Percentiles rank a stretch among this genome's conserved stretches.
These are phyloP conservation scores for Hemiscyllium ocellatum DNA, from an alignment of 2,113 vertebrate species.

Conservation along the genomic window DNA sequence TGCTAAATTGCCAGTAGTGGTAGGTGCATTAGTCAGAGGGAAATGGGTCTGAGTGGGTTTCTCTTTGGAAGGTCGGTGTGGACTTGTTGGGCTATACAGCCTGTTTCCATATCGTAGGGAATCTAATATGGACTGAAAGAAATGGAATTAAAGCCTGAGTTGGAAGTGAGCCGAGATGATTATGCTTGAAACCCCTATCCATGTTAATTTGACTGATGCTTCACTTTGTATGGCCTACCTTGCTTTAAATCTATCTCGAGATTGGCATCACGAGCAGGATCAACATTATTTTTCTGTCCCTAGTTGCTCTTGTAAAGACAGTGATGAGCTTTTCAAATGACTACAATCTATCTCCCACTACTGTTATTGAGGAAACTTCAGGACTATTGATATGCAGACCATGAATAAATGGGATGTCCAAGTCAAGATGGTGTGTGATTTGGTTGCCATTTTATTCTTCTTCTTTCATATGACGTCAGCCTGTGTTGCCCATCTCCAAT, in stretches of 20 bases:
- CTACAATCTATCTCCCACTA: not conserved
- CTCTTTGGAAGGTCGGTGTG: no score
- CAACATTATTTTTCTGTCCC: not conserved
- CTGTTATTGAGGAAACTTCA: not conserved
- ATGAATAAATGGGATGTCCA: not conserved
- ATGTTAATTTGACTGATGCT: not conserved
- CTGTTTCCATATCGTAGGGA: no score
- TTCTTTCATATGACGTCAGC: not conserved
- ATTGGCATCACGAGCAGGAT: not conserved
- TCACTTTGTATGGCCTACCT: not conserved
- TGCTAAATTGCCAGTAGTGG: no score
- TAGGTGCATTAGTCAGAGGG: no score
- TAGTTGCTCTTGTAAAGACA: not conserved
- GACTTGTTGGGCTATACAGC: no score
- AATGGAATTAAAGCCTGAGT: not conserved
- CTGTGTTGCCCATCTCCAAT: no score
- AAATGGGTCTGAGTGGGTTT: no score
- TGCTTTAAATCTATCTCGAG: not conserved
- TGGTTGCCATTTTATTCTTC: not conserved
- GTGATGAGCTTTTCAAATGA: not conserved
- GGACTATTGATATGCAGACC: not conserved
- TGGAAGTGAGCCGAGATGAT: not conserved
- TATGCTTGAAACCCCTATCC: not conserved
- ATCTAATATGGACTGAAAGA: not conserved
- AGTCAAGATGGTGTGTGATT: not conserved